Evolutionary conservation across 1,140 invertebrate species (phyloP).

Genomic region (Heliconius nattereri): DNA sequence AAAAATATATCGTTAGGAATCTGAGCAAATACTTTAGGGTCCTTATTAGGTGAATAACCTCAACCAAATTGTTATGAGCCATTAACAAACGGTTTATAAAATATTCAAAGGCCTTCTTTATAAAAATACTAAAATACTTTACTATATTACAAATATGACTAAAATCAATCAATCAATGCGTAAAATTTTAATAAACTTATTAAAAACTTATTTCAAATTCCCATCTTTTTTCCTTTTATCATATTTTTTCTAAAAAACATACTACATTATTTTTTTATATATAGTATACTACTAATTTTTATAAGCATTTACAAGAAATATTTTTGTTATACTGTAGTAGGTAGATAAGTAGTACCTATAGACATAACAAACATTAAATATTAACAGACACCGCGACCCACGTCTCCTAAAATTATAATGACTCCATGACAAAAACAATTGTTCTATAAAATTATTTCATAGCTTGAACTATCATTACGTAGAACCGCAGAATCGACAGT

Average conservation of each 20-base stretch:
- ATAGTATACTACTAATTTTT: background rate
- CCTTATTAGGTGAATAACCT: constrained; percentile 25
- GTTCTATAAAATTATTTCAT: constrained; percentile 15
- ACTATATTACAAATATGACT: too few relatives aligned
- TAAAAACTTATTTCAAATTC: too few relatives aligned
- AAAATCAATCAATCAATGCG: too few relatives aligned
- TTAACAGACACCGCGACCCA: background rate
- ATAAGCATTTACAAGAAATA: background rate
- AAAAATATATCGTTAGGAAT: background rate
- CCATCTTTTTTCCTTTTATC: too few relatives aligned
- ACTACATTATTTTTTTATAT: too few relatives aligned
- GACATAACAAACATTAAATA: background rate
- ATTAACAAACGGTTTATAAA: constrained; percentile 3
- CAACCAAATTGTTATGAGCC: constrained; percentile 11
- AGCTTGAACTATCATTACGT: constrained; percentile 23
- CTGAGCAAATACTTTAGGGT: background rate
- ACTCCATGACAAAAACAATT: constrained; percentile 22
- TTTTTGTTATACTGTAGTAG: background rate
- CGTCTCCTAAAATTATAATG: background rate
- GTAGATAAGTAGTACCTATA: too few relatives aligned
- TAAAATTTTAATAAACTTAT: too few relatives aligned
- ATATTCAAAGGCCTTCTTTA: background rate
- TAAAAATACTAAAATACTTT: background rate
- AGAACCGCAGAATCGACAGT: constrained; percentile 30
- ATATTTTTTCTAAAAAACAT: too few relatives aligned